Evolutionary conservation across 2,113 vertebrate species (phyloP).

Genomic region (Spermophilus dauricus): DNA sequence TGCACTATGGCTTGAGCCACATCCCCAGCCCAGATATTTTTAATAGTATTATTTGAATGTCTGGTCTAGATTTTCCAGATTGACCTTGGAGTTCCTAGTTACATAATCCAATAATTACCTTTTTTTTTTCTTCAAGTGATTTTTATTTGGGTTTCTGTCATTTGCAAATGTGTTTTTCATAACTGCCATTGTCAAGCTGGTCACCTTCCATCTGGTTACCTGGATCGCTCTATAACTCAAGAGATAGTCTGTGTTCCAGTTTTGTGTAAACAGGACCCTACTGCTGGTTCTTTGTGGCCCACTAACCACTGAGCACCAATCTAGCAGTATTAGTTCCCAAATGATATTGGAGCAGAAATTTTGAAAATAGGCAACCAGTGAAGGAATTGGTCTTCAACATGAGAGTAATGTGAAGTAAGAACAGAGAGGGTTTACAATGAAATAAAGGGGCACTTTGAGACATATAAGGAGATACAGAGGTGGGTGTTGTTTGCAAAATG

Average conservation of each 20-base stretch:
- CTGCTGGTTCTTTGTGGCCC: background rate
- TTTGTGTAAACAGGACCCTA: slow-evolving; percentile 6
- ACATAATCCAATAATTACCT: background rate
- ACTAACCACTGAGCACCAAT: background rate
- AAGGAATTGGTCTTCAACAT: slow-evolving; percentile 27
- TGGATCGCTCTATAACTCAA: background rate
- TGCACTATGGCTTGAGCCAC: too few species aligned
- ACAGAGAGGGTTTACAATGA: background rate
- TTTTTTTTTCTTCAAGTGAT: slow-evolving; percentile 44
- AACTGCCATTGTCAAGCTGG: background rate
- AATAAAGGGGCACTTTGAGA: background rate
- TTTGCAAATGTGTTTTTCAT: background rate
- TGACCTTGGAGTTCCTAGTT: background rate
- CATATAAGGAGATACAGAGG: slow-evolving; percentile 7
- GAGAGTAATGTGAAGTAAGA: background rate
- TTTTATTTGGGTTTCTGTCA: slow-evolving; percentile 44
- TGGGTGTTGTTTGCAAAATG: background rate
- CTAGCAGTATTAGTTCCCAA: background rate
- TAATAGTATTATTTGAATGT: slow-evolving; percentile 1
- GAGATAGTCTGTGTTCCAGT: background rate
- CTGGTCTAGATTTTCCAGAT: background rate
- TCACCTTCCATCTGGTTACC: background rate
- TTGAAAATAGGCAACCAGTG: slow-evolving; percentile 1
- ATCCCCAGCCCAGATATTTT: background rate
- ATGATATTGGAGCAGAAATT: background rate